Evolutionary conservation across 2,888 invertebrate genomes (phyloP).

Genomic region (Tanypteryx hageni): DNA sequence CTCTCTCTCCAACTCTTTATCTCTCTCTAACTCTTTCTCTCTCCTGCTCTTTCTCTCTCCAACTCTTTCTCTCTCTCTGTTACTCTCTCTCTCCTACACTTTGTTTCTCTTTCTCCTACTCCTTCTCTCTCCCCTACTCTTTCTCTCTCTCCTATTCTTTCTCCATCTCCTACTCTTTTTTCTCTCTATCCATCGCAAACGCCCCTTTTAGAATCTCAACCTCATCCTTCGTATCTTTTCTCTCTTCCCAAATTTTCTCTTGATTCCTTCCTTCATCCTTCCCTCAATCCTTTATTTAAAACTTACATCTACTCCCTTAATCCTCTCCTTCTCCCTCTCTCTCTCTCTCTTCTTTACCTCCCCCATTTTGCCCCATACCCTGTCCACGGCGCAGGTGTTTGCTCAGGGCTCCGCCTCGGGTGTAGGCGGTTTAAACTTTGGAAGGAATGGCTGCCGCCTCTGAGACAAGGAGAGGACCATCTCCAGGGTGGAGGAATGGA

Average conservation of each 20-base stretch:
- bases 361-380: background rate
- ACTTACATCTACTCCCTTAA: too few relatives aligned
- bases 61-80: background rate
- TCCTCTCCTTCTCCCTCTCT: background rate
- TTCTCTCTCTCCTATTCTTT: background rate
- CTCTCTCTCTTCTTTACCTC: background rate
- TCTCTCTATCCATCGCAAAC: conserved; percentile 14
- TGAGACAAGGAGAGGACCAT: background rate
- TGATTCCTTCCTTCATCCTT: too few relatives aligned
- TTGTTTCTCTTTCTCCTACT: background rate
- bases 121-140: background rate
- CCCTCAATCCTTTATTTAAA: background rate
- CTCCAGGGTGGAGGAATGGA: background rate
- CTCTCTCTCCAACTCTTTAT: too few relatives aligned
- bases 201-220: background rate
- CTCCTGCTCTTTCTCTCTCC: too few relatives aligned
- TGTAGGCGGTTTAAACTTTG: background rate
- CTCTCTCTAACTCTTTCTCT: too few relatives aligned
- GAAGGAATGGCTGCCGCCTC: background rate
- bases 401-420: conserved; percentile 17
- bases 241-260: background rate
- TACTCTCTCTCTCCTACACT: background rate
- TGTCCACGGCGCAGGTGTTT: conserved; percentile 2
- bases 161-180: background rate
- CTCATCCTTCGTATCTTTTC: background rate